A percentile compares a stretch with the other conserved stretches of the same genome.
Evolutionary conservation across 2,113 vertebrate genomes (phyloP).

Genomic region (Microcebus ravelobensis): DNA sequence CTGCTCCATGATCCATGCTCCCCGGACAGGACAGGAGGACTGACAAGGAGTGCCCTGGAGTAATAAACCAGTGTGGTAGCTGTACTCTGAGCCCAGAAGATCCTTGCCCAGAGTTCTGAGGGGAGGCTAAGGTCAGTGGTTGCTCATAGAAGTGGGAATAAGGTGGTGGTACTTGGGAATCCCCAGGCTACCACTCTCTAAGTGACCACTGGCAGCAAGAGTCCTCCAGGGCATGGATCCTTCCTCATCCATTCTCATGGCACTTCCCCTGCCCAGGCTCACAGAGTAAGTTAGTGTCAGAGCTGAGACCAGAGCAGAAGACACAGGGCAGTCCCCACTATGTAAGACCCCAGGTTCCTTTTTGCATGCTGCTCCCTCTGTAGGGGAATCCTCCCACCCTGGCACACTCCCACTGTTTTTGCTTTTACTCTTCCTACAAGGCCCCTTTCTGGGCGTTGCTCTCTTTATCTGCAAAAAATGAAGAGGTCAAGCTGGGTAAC

Average conservation of each 20-base stretch:
- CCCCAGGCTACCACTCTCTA: background rate
- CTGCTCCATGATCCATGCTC: accelerated
- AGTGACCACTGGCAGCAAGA: background rate
- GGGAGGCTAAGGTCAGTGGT: background rate
- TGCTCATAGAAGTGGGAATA: background rate
- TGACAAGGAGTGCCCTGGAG: background rate
- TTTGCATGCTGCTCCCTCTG: background rate
- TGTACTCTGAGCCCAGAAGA: background rate
- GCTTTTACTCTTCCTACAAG: background rate
- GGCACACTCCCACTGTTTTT: background rate
- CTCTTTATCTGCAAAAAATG: background rate
- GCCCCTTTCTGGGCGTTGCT: background rate
- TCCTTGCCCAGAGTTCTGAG: background rate
- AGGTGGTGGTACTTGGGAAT: background rate
- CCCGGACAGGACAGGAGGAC: background rate
- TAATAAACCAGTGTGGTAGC: background rate
- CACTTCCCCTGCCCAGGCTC: background rate
- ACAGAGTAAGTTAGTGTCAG: background rate
- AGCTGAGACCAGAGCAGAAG: background rate
- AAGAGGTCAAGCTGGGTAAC: background rate
- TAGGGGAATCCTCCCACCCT: background rate
- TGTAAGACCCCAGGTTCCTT: background rate
- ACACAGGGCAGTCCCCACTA: background rate
- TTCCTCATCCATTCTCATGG: background rate
- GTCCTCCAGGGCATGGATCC: background rate